phyloP scores from a whole-genome alignment of 2,797 vertebrate genomes.

The Sandelia bainsii region DNA sequence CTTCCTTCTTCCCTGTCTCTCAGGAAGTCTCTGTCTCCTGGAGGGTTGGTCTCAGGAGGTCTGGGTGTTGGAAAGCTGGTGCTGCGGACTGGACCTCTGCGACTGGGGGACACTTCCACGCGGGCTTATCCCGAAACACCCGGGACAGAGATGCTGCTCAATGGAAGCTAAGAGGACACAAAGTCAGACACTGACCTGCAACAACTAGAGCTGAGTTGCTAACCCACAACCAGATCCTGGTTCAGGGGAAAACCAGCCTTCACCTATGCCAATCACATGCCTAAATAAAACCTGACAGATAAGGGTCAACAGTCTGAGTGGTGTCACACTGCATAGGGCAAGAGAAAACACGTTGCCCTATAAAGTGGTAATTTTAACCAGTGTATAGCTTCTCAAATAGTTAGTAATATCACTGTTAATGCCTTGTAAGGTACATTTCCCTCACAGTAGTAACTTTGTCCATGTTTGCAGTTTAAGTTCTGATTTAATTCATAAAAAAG shows the following conservation, averaged over 20 bases:
- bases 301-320: constrained; percentile 24
- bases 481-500: constrained; percentile 8
- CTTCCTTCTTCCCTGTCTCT: background rate
- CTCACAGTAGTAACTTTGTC: constrained; percentile 21
- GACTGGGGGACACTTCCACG: constrained; percentile 83
- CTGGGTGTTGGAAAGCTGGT: constrained; percentile 86
- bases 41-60: constrained; percentile 81
- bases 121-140: constrained; percentile 86
- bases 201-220: constrained; percentile 28
- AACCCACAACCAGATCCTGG: constrained; percentile 29
- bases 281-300: constrained; percentile 37
- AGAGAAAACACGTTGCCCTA: constrained; percentile 35
- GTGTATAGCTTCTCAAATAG: constrained; percentile 35
- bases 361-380: constrained; percentile 7
- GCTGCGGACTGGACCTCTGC: constrained; percentile 88
- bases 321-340: constrained; percentile 1
- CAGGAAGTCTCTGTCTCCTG: constrained; percentile 90
- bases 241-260: constrained; percentile 51
- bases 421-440: constrained; percentile 2
- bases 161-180: constrained; percentile 87
- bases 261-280: constrained; percentile 36
- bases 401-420: constrained; percentile 29
- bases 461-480: constrained; percentile 14
- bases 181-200: constrained; percentile 27
- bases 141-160: constrained; percentile 91